Base-by-base conservation (phyloP, 2,888 invertebrate species). In the Thera obeliscata region DNA sequence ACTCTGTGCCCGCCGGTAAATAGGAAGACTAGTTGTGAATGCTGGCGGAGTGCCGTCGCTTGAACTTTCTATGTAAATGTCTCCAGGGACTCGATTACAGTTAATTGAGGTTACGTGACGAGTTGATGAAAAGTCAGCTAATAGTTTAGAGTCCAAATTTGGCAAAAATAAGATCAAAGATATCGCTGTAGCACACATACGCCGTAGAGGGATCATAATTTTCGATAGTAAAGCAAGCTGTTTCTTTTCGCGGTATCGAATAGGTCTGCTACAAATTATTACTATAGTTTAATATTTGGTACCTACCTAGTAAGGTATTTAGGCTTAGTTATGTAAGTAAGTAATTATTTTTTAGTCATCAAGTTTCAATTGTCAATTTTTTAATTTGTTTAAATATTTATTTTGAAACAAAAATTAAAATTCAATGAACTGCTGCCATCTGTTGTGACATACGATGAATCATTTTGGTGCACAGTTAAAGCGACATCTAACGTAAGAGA, bases 11-110 rank as follows among this genome's bases (percentile, higher is more conserved):
- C 76, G 79, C 79, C 80, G 81, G 82, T 81, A 83, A 83, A 81
- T 83, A 86, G 87, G 86, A 88, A 88, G 84, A 79, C 79, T 86
- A 78, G 81, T 86, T 87, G 83, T 88, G 87, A 89, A 90, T 89
- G 87, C 88, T 81, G 82, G 84, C 81, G 83, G 84, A 84, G 85
- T 81, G 80, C 79, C 81, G 61, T 61, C 56, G 67, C 67, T 64
- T 74, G 75, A 77, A 78, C 85, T 88, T 86, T 87, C 83, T 81
- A 83, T 81, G 81, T 84, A 76, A 82, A 82, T 64, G 77, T 77
- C 85, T 78, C 82, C 67, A 63, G 83, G 79, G 87, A 83, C 81
- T 73, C 68, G 80, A 79, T 82, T 81, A 83, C 83, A 76, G 83
- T 83, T 81, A 78, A 82, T 83, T 82, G 75, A 78, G 74, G 69